Conservation (phyloP, 1,140 invertebrate species). For the Periplaneta americana region DNA sequence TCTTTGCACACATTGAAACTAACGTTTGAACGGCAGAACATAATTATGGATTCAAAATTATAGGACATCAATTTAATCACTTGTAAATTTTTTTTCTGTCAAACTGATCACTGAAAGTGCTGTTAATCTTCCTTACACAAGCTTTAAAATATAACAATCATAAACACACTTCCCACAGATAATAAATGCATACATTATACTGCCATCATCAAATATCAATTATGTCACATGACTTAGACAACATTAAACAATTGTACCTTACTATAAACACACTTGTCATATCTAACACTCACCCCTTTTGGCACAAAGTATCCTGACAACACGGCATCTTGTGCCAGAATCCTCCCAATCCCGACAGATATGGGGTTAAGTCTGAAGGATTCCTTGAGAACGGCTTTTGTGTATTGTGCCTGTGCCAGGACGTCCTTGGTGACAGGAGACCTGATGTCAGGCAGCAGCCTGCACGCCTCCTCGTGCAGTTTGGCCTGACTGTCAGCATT, state of each 20-base stretch:
- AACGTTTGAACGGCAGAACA: too few relatives aligned
- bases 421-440: constrained; percentile 48
- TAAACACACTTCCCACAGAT: too few relatives aligned
- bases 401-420: constrained; percentile 58
- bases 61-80: too few relatives aligned
- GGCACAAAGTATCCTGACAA: constrained; percentile 82
- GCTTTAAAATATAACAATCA: too few relatives aligned
- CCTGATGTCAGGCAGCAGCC: constrained; percentile 38
- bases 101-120: too few relatives aligned
- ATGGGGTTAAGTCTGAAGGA: constrained; percentile 77
- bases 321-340: constrained; percentile 65
- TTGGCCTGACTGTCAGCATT: constrained; percentile 69
- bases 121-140: too few relatives aligned
- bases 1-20: too few relatives aligned
- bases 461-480: constrained; percentile 57
- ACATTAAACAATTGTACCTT: neutral
- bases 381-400: constrained; percentile 79
- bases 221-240: too few relatives aligned
- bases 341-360: constrained; percentile 72
- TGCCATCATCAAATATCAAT: too few relatives aligned
- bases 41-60: too few relatives aligned
- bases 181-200: neutral
- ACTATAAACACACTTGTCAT: too few relatives aligned
- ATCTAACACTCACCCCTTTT: constrained; percentile 70
- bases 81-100: too few relatives aligned